Conservation (phyloP, 2,888 invertebrate genomes). For the Ethmia dodecea region DNA sequence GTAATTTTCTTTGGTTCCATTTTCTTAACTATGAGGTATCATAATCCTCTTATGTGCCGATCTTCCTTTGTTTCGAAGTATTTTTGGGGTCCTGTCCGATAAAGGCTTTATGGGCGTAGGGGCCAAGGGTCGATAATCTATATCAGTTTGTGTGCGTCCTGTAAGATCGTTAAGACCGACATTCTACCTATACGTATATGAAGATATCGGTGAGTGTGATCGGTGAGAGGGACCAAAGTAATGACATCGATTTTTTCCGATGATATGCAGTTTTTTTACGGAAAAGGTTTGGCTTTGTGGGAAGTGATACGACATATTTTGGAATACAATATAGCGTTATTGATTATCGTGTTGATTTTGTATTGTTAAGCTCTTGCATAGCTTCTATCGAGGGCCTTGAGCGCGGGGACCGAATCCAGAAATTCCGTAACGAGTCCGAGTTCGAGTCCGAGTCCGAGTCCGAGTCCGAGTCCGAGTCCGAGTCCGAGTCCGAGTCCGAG, state of each 20-base stretch:
- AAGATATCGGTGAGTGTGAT: slow-evolving; percentile 19
- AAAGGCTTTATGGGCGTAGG: slow-evolving; percentile 46
- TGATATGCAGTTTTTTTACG: slow-evolving; percentile 27
- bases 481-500: too few species aligned
- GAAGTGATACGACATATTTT: too few species aligned
- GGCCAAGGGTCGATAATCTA: slow-evolving; percentile 59
- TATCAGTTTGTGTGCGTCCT: slow-evolving; percentile 53
- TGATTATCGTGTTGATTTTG: too few species aligned
- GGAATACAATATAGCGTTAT: too few species aligned
- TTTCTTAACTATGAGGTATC: slow-evolving; percentile 27
- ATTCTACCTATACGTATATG: slow-evolving; percentile 4
- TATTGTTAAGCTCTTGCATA: too few species aligned
- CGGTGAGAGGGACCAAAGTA: slow-evolving; percentile 20
- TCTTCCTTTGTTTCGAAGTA: slow-evolving; percentile 60
- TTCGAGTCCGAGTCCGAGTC: too few species aligned
- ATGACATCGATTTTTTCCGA: slow-evolving; percentile 27
- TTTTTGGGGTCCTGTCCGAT: slow-evolving; percentile 40
- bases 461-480: too few species aligned
- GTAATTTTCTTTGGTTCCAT: background rate
- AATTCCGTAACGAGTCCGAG: too few species aligned
- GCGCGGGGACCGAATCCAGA: too few species aligned
- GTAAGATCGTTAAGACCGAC: slow-evolving; percentile 38
- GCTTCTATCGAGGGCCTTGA: too few species aligned
- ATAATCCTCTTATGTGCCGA: slow-evolving; percentile 56
- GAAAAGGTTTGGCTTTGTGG: too few species aligned